Evolutionary conservation across 1,140 invertebrate species (phyloP), one percentile per base, ranked within the genome.

Genomic region (Notospermus geniculatus): DNA sequence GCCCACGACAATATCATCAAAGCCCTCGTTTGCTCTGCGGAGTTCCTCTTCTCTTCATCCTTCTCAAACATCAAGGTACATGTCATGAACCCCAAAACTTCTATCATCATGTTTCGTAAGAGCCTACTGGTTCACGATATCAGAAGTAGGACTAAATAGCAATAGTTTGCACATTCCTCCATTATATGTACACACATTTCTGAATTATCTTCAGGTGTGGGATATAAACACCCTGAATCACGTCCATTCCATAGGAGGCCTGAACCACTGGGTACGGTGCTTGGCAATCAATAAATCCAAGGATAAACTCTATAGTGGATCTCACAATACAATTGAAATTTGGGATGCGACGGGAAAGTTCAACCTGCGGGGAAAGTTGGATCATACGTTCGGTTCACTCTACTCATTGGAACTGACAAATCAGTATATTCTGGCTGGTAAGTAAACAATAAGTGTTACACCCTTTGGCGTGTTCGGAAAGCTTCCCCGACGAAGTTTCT

Each of bases 261-360:
- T 76, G 28, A 64, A 77, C 39, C 76, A 78, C 62, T 78, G 76
- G 76, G 74, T 76, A 17, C 62, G 73, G 59, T 70, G 72, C 11
- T 58, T 78, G 22, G 71, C 71, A 13, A 15, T 62, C 30, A 36
- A 60, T 55, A 19, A 45, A 1, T 29, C 53, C 2, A 43, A 61
- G 76, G 73, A 78, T 36, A 70, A 67, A 25, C 57, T 78, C 30
- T 78, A 71, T 63, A 76, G 73, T 70, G 75, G 76, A 36, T 75
- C 73, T n/a, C 73, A 78, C 63, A 74, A 76, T 53, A 71, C 73
- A 0, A 74, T 78, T 36, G 67, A 73, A 56, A 68, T 78, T 13
- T 78, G 76, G 76, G 71, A 71, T 57, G 61, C 69, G 13, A 66
- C 63, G 5, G 71, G 65, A 50, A 68, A 66, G 56, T 78, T 77